Evolutionary conservation across 2,888 invertebrate genomes (phyloP), one percentile per base, ranked within the genome.

Genomic region (Smittia sp.): DNA sequence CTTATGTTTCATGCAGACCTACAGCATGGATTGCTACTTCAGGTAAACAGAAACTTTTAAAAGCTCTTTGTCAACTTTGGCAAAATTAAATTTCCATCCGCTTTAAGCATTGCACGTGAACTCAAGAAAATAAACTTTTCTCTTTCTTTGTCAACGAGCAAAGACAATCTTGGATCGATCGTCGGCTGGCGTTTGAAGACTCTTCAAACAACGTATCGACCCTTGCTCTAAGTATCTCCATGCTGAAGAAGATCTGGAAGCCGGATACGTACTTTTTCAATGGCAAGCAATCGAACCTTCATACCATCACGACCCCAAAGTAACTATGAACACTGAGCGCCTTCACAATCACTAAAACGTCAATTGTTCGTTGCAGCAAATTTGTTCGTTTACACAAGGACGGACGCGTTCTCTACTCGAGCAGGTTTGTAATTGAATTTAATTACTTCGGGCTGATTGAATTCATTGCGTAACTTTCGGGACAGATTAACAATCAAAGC

Each of bases 11-110:
- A 13, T 79, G 7, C 81, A 93, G 93, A 90, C 91, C 6, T 93
- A 91, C 81, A 90, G 92, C 15, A 91, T 93, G 89, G 93, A 93
- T 81, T 92, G 92, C 80, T 93, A 93, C 82, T 93, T 93, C 83
- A 90, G 69, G 69, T 69, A 25, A 32, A n/a, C n/a, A n/a, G n/a
- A n/a, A n/a, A n/a, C 18, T 66, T 38, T 38, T 38, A 38, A 38
- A 11, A 9, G 6, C 38, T 38, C 38, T 9, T 38, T 15, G 4
- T 52, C 52, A 52, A 52, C 11, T 38, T 38, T 6, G 38, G 11
- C 38, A 38, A 7, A 7, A 52, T 52, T 13, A 52, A 15, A 13
- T n/a, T n/a, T n/a, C n/a, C n/a, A n/a, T n/a, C n/a, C n/a, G n/a
- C n/a, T n/a, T n/a, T n/a, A n/a, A n/a, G n/a, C n/a, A n/a, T n/a